Evolutionary conservation across 2,888 invertebrate genomes (phyloP), one percentile per base, ranked within the genome.

Genomic region (Tiphia femorata): DNA sequence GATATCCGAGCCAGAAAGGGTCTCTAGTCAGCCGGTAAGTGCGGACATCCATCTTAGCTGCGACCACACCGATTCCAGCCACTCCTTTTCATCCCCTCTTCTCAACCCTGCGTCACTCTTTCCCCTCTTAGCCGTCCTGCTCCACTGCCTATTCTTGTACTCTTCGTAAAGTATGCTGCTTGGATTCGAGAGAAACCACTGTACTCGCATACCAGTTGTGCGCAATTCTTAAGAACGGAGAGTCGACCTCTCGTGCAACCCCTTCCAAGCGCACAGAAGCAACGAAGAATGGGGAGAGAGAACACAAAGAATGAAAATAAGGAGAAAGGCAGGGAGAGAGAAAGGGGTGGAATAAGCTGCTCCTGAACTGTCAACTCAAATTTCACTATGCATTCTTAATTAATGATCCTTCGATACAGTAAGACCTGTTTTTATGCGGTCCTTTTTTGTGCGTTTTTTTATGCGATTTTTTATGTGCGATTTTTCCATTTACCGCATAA

Each of bases 21-120:
- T 53, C 60, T 52, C 58, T 56, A 67, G 66, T 69, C 65, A 65
- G 66, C 61, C 66, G 60, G 70, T 70, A 68, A 71, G 73, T 71
- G 67, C 67, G 53, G 55, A 58, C 66, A 71, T 73, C 57, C 62
- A 64, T 70, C 70, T 70, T 68, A 59, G 57, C 54, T 21, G 57
- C 64, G 58, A 64, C 62, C 62, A 54, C 52, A 56, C 55, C 51
- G 20, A 41, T 51, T 46, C 49, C 44, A 49, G 47, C 41, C 41
- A 37, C 51, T 23, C 33, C 47, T 20, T 27, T 27, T 12, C 12
- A 10, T 10, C n/a, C 27, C 23, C 33, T n/a, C 21, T 37, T 7
- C 25, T 16, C 12, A 4, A 3, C 43, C 29, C 19, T 37, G 17
- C 14, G 3, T 35, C 35, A 12, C 6, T 10, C 37, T 37, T 10